Evolutionary conservation across 2,888 invertebrate genomes (phyloP).

Genomic region (Argyra leucocephala): DNA sequence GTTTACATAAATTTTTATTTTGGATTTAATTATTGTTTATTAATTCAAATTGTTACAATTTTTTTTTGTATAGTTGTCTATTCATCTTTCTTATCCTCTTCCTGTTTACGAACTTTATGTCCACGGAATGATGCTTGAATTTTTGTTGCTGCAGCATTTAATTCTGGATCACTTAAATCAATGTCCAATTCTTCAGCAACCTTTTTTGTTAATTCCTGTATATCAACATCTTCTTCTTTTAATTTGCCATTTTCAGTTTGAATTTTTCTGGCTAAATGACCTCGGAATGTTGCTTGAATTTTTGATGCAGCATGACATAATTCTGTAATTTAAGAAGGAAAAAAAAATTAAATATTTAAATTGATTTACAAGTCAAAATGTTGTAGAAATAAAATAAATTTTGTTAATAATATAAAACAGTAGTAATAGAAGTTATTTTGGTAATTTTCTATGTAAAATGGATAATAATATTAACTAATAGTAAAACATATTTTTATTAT

Average conservation of each 20-base stretch:
- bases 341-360: not conserved
- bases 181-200: conserved; percentile 71
- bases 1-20: not conserved
- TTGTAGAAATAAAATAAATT: not conserved
- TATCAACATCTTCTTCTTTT: conserved; percentile 42
- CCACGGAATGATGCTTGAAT: conserved; percentile 88
- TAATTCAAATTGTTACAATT: not conserved
- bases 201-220: conserved; percentile 48
- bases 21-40: not conserved
- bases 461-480: too few relatives aligned
- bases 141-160: conserved; percentile 83
- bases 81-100: not conserved
- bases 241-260: conserved; percentile 42
- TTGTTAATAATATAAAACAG: too few relatives aligned
- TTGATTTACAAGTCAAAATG: not conserved
- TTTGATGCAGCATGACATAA: conserved; percentile 75
- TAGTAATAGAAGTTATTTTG: too few relatives aligned
- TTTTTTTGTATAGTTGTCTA: not conserved
- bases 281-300: conserved; percentile 85
- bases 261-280: conserved; percentile 77
- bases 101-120: conserved; percentile 70
- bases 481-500: too few relatives aligned
- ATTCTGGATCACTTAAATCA: conserved; percentile 74
- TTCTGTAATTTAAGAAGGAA: conserved; percentile 49
- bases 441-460: too few relatives aligned